Evolutionary conservation across 2,888 invertebrate genomes (phyloP).

Genomic region (Actias luna): DNA sequence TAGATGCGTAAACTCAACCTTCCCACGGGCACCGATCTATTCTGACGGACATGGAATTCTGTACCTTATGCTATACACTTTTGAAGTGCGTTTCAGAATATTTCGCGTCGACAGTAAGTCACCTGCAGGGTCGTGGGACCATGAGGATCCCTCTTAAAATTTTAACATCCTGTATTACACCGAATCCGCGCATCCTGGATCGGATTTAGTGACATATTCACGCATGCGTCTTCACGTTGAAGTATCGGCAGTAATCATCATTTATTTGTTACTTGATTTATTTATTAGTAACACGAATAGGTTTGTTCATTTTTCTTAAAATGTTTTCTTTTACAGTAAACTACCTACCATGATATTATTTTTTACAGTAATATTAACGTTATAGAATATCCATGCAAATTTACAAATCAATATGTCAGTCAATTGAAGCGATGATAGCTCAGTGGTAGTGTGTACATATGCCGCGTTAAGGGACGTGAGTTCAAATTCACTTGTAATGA

Average conservation of each 20-base stretch:
- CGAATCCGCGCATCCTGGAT: conserved; percentile 65
- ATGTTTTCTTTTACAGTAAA: too few relatives aligned
- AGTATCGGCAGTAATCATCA: neutral
- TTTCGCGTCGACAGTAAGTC: conserved; percentile 37
- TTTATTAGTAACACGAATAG: neutral
- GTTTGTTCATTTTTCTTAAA: too few relatives aligned
- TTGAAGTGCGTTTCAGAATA: conserved; percentile 30
- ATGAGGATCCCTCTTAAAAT: conserved; percentile 70
- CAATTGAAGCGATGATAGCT: too few relatives aligned
- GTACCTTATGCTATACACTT: conserved; percentile 24
- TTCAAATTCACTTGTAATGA: too few relatives aligned
- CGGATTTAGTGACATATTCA: conserved; percentile 8
- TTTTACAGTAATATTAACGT: too few relatives aligned
- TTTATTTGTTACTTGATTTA: neutral
- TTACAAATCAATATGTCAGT: too few relatives aligned
- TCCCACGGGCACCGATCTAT: conserved; percentile 61
- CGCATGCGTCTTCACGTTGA: neutral
- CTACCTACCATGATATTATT: too few relatives aligned
- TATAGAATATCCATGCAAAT: too few relatives aligned
- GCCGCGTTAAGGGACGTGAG: too few relatives aligned
- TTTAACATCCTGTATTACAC: conserved; percentile 63
- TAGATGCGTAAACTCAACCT: conserved; percentile 60
- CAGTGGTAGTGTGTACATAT: too few relatives aligned
- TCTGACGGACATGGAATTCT: conserved; percentile 18
- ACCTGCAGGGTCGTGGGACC: conserved; percentile 77